These are phyloP conservation scores for Nyctereutes procyonoides DNA, from an alignment of 2,113 vertebrate genomes.

Conservation along the genomic window DNA sequence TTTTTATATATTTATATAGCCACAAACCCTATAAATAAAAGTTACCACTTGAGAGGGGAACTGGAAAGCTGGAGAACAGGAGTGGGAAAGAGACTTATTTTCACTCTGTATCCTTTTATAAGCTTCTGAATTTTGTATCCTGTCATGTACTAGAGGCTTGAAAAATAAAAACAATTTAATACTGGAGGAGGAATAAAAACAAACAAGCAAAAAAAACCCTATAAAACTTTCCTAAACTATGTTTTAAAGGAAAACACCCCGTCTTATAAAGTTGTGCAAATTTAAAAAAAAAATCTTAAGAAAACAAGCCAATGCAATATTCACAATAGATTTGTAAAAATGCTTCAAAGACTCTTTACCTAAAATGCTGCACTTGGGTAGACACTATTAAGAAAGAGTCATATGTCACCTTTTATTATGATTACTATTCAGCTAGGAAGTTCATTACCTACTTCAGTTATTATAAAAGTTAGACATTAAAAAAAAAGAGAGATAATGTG, in stretches of 20 bases:
- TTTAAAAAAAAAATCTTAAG: background rate
- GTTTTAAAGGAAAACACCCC: constrained; percentile 17
- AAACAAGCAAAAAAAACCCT: background rate
- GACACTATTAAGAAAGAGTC: background rate
- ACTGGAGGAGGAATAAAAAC: background rate
- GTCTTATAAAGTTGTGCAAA: background rate
- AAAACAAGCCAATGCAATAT: constrained; percentile 21
- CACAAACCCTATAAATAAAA: background rate
- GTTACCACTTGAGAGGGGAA: background rate
- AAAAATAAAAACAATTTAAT: background rate
- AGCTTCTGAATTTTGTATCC: background rate
- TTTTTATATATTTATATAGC: background rate
- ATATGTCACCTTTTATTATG: constrained; percentile 9
- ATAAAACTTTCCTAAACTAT: background rate
- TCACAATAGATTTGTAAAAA: constrained; percentile 24
- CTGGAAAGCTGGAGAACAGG: background rate
- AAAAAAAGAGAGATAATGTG: background rate
- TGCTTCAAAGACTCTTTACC: background rate
- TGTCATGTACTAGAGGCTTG: background rate
- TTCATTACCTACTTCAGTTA: background rate
- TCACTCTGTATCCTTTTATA: background rate
- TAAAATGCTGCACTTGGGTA: background rate
- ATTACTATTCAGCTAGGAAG: constrained; percentile 15
- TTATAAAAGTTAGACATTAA: constrained; percentile 25
- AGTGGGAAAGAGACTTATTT: background rate